Conservation (phyloP, 92 coral and sea anemone species). For the Heteractis magnifica region DNA sequence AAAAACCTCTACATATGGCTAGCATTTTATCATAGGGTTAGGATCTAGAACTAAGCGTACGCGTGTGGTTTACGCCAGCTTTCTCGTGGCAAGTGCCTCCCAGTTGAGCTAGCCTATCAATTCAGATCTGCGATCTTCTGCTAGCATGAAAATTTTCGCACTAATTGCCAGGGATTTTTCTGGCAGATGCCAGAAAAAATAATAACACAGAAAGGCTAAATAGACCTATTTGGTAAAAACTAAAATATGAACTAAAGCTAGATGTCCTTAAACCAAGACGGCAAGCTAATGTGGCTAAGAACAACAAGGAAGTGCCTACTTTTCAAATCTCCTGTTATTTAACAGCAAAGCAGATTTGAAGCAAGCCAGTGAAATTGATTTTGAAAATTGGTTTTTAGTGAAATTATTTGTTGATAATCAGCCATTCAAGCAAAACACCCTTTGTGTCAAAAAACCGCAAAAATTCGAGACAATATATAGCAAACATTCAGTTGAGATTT, state of each 20-base stretch:
- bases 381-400: not conserved
- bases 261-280: not conserved
- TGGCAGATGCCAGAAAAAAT: not conserved
- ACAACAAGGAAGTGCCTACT: not conserved
- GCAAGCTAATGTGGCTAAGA: not conserved
- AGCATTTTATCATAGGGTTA: not conserved
- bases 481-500: not conserved
- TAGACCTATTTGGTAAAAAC: not conserved
- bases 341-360: not conserved
- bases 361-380: not conserved
- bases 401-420: not conserved
- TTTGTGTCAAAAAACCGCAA: not conserved
- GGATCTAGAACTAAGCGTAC: not conserved
- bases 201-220: not conserved
- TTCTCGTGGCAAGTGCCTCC: not conserved
- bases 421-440: not conserved
- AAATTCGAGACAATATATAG: not conserved
- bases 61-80: not conserved
- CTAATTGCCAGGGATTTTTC: not conserved
- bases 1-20: not conserved
- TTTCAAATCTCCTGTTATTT: not conserved
- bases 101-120: not conserved
- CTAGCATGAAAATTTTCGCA: not conserved
- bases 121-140: not conserved
- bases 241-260: not conserved